These are phyloP conservation scores for Allophyes oxyacanthae DNA, from an alignment of 2,888 invertebrate species.

Conservation along the genomic window DNA sequence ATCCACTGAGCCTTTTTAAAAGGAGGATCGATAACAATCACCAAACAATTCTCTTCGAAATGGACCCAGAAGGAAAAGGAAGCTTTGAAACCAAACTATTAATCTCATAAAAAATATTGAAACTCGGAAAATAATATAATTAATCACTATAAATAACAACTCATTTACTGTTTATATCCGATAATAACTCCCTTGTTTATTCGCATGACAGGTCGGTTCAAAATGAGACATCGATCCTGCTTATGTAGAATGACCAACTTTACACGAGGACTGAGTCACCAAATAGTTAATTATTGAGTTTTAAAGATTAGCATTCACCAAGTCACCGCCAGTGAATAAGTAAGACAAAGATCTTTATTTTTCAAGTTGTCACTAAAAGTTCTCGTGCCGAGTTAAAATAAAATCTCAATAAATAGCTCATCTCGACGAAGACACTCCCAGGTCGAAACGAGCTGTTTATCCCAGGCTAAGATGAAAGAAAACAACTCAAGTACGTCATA, in stretches of 20 bases:
- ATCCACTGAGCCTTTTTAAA: neutral
- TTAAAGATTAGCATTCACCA: conserved; percentile 11
- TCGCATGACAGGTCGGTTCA: neutral
- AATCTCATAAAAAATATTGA: too few species aligned
- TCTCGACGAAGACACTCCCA: too few species aligned
- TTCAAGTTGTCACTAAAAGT: conserved; percentile 25
- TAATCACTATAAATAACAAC: too few species aligned
- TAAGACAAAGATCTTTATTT: conserved; percentile 13
- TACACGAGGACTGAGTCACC: conserved; percentile 6
- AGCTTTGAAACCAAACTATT: neutral
- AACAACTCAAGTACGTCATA: too few species aligned
- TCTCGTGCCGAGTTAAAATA: conserved; percentile 13
- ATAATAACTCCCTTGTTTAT: too few species aligned
- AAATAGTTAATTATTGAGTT: conserved; percentile 39
- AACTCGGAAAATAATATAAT: too few species aligned
- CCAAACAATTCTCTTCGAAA: neutral
- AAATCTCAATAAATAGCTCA: conserved; percentile 1
- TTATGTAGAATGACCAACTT: conserved; percentile 13
- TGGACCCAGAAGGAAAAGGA: neutral
- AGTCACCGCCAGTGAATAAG: neutral
- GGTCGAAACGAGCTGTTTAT: too few species aligned
- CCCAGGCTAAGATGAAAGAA: too few species aligned
- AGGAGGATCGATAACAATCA: conserved; percentile 11
- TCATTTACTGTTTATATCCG: too few species aligned
- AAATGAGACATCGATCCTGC: neutral